Evolutionary conservation across 2,797 vertebrate genomes (phyloP).

Genomic region (Selene dorsalis): DNA sequence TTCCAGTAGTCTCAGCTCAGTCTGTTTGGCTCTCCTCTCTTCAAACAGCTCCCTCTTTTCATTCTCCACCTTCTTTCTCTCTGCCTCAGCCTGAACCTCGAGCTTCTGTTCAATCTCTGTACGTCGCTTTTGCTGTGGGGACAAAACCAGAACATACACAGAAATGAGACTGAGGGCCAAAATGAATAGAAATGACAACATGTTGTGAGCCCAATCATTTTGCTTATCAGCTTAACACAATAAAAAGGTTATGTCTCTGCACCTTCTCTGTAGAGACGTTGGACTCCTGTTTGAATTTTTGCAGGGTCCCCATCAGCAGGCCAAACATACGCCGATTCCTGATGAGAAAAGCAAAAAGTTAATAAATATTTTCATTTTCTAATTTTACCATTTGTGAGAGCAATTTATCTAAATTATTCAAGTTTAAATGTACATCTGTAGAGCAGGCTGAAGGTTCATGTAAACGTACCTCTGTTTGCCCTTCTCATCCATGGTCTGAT

Average conservation of each 20-base stretch:
- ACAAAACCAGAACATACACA: neutral
- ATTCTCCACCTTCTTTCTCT: conserved; percentile 95
- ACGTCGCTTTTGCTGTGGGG: conserved; percentile 92
- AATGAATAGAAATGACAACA: neutral
- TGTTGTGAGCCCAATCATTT: neutral
- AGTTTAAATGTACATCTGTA: neutral
- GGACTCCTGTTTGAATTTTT: conserved; percentile 99
- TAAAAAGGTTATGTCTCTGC: conserved; percentile 40
- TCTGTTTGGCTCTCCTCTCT: conserved; percentile 96
- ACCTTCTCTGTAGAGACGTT: conserved; percentile 95
- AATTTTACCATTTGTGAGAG: neutral
- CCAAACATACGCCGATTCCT: conserved; percentile 99
- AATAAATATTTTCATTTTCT: neutral
- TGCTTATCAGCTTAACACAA: neutral
- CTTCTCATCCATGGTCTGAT: conserved; percentile 98
- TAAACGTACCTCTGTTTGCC: conserved; percentile 93
- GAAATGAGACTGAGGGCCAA: neutral
- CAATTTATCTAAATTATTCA: neutral
- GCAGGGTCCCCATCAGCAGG: conserved; percentile 99
- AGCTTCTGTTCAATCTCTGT: conserved; percentile 98
- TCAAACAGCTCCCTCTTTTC: conserved; percentile 97
- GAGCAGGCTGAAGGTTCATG: accelerated
- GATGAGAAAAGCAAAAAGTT: conserved; percentile 29
- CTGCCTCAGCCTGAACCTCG: conserved; percentile 97
- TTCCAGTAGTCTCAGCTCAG: conserved; percentile 95